Conservation (phyloP, 2,888 invertebrate species). For the Tillus elongatus region DNA sequence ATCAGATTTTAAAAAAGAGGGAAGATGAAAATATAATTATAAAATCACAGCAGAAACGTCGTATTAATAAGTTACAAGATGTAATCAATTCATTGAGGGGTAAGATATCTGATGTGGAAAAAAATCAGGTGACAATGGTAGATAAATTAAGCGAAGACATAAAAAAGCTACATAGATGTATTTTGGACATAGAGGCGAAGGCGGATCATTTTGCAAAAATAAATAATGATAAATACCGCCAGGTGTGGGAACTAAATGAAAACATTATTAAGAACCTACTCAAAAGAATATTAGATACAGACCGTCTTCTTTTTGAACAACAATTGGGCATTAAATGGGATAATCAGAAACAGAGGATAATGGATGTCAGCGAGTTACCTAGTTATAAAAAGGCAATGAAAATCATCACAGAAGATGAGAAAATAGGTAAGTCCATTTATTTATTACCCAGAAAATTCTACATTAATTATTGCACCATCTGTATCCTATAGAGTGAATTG, state of each 20-base stretch:
- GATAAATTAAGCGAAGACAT: constrained; percentile 59
- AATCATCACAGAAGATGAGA: constrained; percentile 12
- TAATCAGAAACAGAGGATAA: constrained; percentile 36
- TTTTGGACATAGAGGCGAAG: constrained; percentile 62
- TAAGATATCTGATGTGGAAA: constrained; percentile 57
- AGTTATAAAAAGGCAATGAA: constrained; percentile 37
- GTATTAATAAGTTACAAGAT: constrained; percentile 69
- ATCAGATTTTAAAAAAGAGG: constrained; percentile 73
- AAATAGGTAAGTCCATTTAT: no score
- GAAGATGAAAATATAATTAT: constrained; percentile 81
- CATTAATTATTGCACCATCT: no score
- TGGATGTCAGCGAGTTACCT: constrained; percentile 41
- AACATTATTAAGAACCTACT: constrained; percentile 44
- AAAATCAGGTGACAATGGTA: constrained; percentile 37
- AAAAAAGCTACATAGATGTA: constrained; percentile 54
- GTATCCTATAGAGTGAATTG: no score
- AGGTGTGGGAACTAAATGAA: constrained; percentile 55
- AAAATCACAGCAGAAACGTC: constrained; percentile 67
- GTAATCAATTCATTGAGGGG: constrained; percentile 55
- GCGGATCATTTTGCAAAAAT: constrained; percentile 53
- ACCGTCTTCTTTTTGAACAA: constrained; percentile 54
- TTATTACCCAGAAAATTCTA: no score
- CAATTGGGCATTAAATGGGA: constrained; percentile 51
- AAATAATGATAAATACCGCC: constrained; percentile 55
- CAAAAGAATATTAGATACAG: constrained; percentile 48